Evolutionary conservation across 1,140 invertebrate species (phyloP), one percentile per base, ranked within the genome.

Genomic region (Drosophila tani): DNA sequence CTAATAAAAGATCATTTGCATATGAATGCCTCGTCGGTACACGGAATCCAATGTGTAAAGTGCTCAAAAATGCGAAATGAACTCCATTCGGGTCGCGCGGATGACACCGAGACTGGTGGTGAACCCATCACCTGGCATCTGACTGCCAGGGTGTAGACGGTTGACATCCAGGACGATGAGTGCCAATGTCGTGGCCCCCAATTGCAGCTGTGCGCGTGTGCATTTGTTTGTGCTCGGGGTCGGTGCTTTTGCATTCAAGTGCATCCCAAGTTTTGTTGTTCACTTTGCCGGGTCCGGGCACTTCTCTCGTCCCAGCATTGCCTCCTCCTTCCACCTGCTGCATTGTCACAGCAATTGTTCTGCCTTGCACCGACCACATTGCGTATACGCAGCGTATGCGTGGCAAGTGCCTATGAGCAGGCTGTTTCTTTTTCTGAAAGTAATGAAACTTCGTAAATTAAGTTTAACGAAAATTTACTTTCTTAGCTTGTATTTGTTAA

Each of bases 41-140:
- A 9, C 40, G 55, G 51, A 57, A 47, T 58, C 63, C 66, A 69
- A 64, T 77, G 84, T 78, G 83, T 88, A 87, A 87, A 87, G 81
- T 78, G 67, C 65, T 73, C 76, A 87, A 81, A 88, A 87, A 83
- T 74, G 71, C 63, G 60, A 69, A 70, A 47, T 62, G 38, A 67
- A 68, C 50, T 55, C 43, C 9, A 24, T 55, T 46, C 40, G 43
- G 41, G n/a, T 55, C 24, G 46, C 53, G 32, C 24, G 21, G 27
- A 24, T 45, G 67, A n/a, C 47, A 65, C 65, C 46, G 62, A 32
- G 49, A 38, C 53, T 12, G 41, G 35, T 24, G 51, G 24, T 14
- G 40, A 19, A 47, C 27, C 49, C 29, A 57, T 32, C 63, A 53
- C 32, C 59, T 68, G 67, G 14, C 67, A 73, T 64, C 59, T 17